Conservation (phyloP, 2,888 invertebrate genomes). For the Argyra leucocephala region DNA sequence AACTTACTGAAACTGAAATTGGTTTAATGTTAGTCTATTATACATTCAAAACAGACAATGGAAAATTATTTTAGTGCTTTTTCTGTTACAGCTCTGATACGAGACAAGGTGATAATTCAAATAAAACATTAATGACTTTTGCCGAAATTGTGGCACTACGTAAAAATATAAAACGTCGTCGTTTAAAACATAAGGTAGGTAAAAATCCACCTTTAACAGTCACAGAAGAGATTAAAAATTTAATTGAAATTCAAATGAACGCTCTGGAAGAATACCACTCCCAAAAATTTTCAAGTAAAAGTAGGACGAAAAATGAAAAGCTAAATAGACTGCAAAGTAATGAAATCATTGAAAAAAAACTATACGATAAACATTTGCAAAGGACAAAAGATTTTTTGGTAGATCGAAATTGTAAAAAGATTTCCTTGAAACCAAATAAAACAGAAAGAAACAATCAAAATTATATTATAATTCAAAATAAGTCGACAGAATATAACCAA, state of each 20-base stretch:
- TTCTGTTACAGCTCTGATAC: constrained; percentile 17
- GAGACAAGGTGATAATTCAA: constrained; percentile 17
- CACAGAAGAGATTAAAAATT: constrained; percentile 35
- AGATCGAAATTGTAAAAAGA: too few relatives aligned
- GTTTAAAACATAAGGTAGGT: constrained; percentile 34
- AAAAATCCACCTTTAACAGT: constrained; percentile 32
- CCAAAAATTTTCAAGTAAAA: constrained; percentile 10
- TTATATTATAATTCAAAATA: too few relatives aligned
- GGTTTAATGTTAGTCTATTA: constrained; percentile 26
- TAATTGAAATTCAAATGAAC: constrained; percentile 39
- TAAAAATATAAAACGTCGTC: constrained; percentile 30
- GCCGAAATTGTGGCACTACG: constrained; percentile 36
- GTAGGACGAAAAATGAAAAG: too few relatives aligned
- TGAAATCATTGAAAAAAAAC: too few relatives aligned
- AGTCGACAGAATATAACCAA: too few relatives aligned
- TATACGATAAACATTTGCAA: too few relatives aligned
- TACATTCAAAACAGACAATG: constrained; percentile 1
- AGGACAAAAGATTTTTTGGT: too few relatives aligned
- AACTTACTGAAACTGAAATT: constrained; percentile 26
- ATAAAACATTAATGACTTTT: constrained; percentile 28
- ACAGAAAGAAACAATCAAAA: too few relatives aligned
- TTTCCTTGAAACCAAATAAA: too few relatives aligned
- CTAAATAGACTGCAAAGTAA: too few relatives aligned
- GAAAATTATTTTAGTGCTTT: constrained; percentile 5
- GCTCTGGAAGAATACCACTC: constrained; percentile 30